Conservation (phyloP, 2,888 invertebrate genomes). For the Agrotis exclamationis region DNA sequence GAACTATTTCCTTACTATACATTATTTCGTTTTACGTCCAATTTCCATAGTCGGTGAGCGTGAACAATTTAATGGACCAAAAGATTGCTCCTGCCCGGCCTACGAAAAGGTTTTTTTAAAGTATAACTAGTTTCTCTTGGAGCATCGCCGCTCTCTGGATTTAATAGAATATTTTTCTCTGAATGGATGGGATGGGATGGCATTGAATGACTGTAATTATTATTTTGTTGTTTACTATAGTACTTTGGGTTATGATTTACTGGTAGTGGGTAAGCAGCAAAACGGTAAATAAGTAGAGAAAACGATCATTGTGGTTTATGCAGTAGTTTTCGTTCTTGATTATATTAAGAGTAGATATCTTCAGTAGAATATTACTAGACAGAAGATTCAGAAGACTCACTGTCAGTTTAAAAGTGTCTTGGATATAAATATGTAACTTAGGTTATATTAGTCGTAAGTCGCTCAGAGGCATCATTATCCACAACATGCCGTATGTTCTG, state of each 20-base stretch:
- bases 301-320: neutral
- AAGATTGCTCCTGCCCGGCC: slow-evolving; percentile 87
- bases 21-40: slow-evolving; percentile 90
- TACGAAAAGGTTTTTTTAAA: slow-evolving; percentile 83
- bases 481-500: neutral
- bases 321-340: neutral
- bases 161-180: slow-evolving; percentile 55
- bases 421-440: neutral
- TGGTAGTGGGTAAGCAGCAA: neutral
- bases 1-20: slow-evolving; percentile 84
- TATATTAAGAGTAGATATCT: neutral
- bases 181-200: slow-evolving; percentile 12
- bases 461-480: no score
- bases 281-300: neutral
- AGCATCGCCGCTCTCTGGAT: slow-evolving; percentile 49
- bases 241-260: neutral
- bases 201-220: slow-evolving; percentile 31
- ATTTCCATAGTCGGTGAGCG: slow-evolving; percentile 90
- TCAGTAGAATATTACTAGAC: neutral
- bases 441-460: no score
- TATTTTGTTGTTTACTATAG: slow-evolving; percentile 30
- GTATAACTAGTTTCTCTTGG: slow-evolving; percentile 60
- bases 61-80: slow-evolving; percentile 90
- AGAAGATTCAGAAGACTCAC: neutral
- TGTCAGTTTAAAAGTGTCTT: neutral